A percentile compares a stretch with the other conserved stretches of the same genome.
phyloP scores from a whole-genome alignment of 2,888 invertebrate genomes.

The Erynnis tages region DNA sequence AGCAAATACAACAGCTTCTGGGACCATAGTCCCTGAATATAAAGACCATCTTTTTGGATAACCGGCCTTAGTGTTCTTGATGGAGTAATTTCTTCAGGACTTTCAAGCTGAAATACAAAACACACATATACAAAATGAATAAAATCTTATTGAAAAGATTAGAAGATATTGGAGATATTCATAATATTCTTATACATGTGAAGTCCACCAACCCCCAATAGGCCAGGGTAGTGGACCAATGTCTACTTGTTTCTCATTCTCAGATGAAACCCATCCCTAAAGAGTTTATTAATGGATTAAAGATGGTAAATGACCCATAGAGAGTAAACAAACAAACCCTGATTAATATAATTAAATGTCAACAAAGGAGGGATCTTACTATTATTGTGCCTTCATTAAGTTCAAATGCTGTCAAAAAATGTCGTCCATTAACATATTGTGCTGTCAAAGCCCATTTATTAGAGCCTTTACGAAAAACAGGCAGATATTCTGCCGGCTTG shows the following conservation, averaged over 20 bases:
- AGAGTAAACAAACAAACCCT: too few species aligned
- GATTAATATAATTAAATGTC: too few species aligned
- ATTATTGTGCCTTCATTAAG: conserved; percentile 72
- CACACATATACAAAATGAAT: conserved; percentile 31
- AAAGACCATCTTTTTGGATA: conserved; percentile 64
- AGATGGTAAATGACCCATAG: too few species aligned
- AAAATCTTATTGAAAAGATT: neutral
- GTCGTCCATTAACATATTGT: conserved; percentile 76
- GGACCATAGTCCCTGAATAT: conserved; percentile 70
- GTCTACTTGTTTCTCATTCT: too few species aligned
- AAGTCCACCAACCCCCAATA: too few species aligned
- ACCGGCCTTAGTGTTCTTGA: conserved; percentile 62
- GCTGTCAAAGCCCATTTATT: conserved; percentile 72
- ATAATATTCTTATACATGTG: too few species aligned
- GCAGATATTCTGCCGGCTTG: conserved; percentile 69
- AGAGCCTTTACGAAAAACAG: conserved; percentile 64
- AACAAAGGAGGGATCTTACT: conserved; percentile 51
- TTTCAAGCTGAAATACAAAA: conserved; percentile 59
- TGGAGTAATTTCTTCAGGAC: conserved; percentile 69
- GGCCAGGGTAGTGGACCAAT: too few species aligned
- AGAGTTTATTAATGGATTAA: too few species aligned
- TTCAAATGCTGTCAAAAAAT: conserved; percentile 75
- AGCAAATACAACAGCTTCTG: conserved; percentile 68
- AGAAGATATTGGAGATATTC: too few species aligned
- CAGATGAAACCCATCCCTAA: too few species aligned